Base-by-base conservation (phyloP, 2,113 vertebrate genomes). In the Vicugna pacos region DNA sequence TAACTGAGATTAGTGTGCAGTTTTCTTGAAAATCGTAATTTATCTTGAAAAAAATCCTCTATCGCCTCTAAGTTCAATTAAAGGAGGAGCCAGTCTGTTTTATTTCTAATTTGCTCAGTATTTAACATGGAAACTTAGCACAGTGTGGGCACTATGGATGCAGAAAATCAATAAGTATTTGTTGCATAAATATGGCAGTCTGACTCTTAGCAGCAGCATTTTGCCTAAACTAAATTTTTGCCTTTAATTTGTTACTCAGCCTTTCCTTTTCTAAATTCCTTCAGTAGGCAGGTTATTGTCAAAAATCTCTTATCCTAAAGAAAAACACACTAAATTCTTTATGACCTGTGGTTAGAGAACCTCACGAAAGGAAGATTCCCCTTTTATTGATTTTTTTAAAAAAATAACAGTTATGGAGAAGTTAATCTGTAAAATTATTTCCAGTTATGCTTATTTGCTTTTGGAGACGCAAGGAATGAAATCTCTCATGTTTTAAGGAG, bases 351-450 rank as follows among this genome's bases (percentile, higher is more conserved):
- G 12, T 19, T 92, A 70, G 6, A 75, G 72, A 84, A 16, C 5
- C 17, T 46, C 19, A 38, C 38, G 85, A 54, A 60, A 54, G 26
- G 77, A 69, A 67, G 14, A 42, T 60, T 50, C 1, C 24, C 4
- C 13, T 86, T 87, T 88, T 48, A 88, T 30, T 93, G 30, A 69
- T 76, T 32, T 76, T 86, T 38, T 60, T 10, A 9, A 54, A 48
- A 67, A 32, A 64, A 83, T 38, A 70, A 95, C 58, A 82, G 76
- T 73, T 52, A 30, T 85, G n/a, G 32, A 42, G 15, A 87, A 80
- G 28, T 79, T 88, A 87, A 89, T 73, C 30, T 91, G n/a, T 81
- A 84, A 81, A 94, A 88, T 88, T 20, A 93, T 92, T 89, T 14
- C 52, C 69, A 5, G 32, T 60, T 69, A 14, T 60, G n/a, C 89